These are phyloP conservation scores for Patagioenas fasciata DNA, from an alignment of 2,113 vertebrate genomes.

Conservation along the genomic window DNA sequence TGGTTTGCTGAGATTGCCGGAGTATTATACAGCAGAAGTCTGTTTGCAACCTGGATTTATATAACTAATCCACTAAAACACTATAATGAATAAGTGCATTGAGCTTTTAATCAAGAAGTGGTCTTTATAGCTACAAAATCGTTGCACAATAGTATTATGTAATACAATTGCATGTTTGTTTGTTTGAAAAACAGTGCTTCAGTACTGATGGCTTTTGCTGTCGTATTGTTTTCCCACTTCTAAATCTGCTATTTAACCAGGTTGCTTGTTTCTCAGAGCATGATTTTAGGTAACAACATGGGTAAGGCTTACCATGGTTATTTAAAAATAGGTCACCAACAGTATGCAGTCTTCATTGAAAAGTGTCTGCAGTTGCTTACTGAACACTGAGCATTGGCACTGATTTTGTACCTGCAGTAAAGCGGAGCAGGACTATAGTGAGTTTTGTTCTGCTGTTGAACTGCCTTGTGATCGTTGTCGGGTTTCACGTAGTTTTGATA, in stretches of 20 bases:
- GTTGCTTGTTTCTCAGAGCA: slow-evolving; percentile 21
- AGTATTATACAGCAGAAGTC: slow-evolving; percentile 14
- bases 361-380: slow-evolving; percentile 20
- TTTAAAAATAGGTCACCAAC: slow-evolving; percentile 67
- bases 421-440: background rate
- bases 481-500: background rate
- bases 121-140: slow-evolving; percentile 61
- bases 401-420: background rate
- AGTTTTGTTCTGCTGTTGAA: slow-evolving; percentile 51
- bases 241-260: slow-evolving; percentile 41
- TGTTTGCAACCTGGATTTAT: slow-evolving; percentile 61
- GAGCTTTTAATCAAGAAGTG: slow-evolving; percentile 73
- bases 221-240: slow-evolving; percentile 29
- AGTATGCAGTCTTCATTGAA: background rate
- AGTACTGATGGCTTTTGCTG: slow-evolving; percentile 18
- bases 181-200: background rate
- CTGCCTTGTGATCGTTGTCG: background rate
- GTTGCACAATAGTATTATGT: slow-evolving; percentile 29
- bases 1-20: background rate
- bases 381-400: slow-evolving; percentile 9
- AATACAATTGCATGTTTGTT: background rate
- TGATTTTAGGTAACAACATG: slow-evolving; percentile 2
- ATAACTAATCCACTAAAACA: slow-evolving; percentile 64
- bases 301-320: slow-evolving; percentile 40
- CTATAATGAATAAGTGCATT: slow-evolving; percentile 53